Evolutionary conservation across 2,888 invertebrate genomes (phyloP), one percentile per base, ranked within the genome.

Genomic region (Macropis europaea): DNA sequence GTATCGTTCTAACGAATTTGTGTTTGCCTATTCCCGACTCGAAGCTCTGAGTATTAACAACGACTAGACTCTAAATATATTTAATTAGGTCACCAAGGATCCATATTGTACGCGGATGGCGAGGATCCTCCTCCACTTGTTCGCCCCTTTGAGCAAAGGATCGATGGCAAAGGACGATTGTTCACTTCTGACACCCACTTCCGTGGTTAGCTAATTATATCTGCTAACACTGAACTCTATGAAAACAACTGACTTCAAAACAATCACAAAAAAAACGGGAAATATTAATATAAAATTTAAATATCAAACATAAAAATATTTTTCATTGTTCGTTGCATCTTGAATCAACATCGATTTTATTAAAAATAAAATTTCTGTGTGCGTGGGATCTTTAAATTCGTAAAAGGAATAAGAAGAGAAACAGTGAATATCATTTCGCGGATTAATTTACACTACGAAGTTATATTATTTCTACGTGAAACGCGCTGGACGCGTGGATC

Each of bases 141-240:
- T 45, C 57, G 59, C 45, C 71, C 71, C 59, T 62, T 74, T 60
- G 57, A 67, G 67, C 70, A 73, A 70, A 73, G 64, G 57, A 70
- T 63, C 56, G 28, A 63, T 60, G 36, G 57, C 57, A 50, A 60
- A 47, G 52, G 68, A 43, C 45, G 50, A 57, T 57, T 56, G 15
- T 36, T 68, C 3, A 50, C 50, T 32, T 40, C 28, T 22, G 28
- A 60, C 38, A 22, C 57, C 52, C 63, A 53, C 32, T 22, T 30
- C 7, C 9, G 28, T 54, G 4, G 17, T 11, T 61, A 32, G 4
- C 15, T 9, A 34, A 28, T 28, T 38, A 26, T 1, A 13, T 36
- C 32, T 5, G 11, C 15, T 15, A 7, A 42, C n/a, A 22, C 15
- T 11, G 4, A 13, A 56, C 43, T 34, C n/a, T 7, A 30, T 22